Percentiles rank a stretch among this genome's conserved stretches.
These are phyloP conservation scores for Hemicrepidius hirtus DNA, from an alignment of 2,888 invertebrate species.

Conservation along the genomic window DNA sequence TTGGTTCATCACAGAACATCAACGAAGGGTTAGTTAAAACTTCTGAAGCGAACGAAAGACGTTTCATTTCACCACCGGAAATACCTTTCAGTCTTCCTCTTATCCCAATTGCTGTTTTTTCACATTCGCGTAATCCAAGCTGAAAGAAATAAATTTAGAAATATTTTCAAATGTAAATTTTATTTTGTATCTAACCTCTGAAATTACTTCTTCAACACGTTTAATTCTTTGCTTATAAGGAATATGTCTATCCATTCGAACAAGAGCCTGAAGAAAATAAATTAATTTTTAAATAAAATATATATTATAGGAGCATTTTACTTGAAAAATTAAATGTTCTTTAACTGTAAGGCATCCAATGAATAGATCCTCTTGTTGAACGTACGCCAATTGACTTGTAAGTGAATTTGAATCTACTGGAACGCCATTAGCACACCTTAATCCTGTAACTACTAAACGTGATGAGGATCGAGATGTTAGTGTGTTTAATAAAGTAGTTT, in stretches of 20 bases:
- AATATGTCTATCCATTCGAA: slow-evolving; percentile 88
- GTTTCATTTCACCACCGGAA: slow-evolving; percentile 97
- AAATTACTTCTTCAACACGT: slow-evolving; percentile 90
- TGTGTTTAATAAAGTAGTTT: slow-evolving; percentile 94
- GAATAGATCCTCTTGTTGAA: slow-evolving; percentile 95
- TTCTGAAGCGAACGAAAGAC: slow-evolving; percentile 97
- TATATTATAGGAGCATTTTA: slow-evolving; percentile 63
- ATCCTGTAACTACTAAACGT: slow-evolving; percentile 79
- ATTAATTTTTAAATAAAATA: too few relatives aligned
- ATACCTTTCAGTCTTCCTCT: slow-evolving; percentile 92
- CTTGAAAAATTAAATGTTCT: slow-evolving; percentile 93
- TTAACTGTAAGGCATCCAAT: slow-evolving; percentile 91
- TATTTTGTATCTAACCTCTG: slow-evolving; percentile 77
- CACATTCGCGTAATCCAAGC: slow-evolving; percentile 87
- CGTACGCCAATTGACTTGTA: slow-evolving; percentile 89
- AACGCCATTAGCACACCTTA: slow-evolving; percentile 83
- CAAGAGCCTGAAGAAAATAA: slow-evolving; percentile 85
- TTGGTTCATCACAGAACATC: slow-evolving; percentile 98
- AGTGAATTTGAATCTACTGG: slow-evolving; percentile 82
- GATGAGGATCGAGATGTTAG: slow-evolving; percentile 87
- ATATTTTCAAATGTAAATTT: slow-evolving; percentile 18
- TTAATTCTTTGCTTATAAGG: slow-evolving; percentile 83
- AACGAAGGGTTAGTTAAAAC: slow-evolving; percentile 95
- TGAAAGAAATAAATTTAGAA: too few relatives aligned
- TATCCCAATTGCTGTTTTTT: slow-evolving; percentile 92